Evolutionary conservation across 2,113 vertebrate genomes (phyloP).

Genomic region (Corvus hawaiiensis): DNA sequence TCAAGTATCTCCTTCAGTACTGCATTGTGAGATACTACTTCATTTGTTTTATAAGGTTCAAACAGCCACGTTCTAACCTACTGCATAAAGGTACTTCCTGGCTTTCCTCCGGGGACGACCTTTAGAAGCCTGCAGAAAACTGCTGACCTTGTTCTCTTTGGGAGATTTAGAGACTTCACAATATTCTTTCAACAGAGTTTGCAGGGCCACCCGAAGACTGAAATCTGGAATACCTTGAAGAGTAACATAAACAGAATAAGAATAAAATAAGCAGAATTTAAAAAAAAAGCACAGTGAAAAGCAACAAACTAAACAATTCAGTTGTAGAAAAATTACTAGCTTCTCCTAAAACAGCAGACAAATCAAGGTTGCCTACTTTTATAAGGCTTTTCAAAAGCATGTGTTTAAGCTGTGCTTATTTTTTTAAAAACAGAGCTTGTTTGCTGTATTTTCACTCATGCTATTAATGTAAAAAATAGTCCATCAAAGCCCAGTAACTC

Average conservation of each 20-base stretch:
- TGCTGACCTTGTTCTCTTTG: constrained; percentile 90
- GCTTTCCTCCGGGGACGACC: constrained; percentile 93
- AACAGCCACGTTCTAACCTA: constrained; percentile 78
- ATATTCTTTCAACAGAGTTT: constrained; percentile 95
- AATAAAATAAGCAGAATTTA: background rate
- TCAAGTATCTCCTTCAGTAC: background rate
- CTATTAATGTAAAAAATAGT: background rate
- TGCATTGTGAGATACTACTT: background rate
- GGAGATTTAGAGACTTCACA: constrained; percentile 89
- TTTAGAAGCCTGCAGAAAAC: constrained; percentile 85
- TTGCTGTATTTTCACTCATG: background rate
- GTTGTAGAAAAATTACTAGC: background rate
- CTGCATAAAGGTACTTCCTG: constrained; percentile 95
- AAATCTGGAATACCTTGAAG: constrained; percentile 87
- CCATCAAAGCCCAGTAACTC: background rate
- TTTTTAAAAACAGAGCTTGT: background rate
- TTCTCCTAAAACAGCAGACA: background rate
- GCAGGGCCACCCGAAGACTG: constrained; percentile 94
- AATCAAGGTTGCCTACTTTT: background rate
- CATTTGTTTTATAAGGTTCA: constrained; percentile 36
- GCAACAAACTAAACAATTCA: background rate
- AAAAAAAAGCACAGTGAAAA: background rate
- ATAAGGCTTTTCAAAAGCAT: background rate
- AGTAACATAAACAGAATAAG: background rate
- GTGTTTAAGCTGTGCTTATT: background rate